phyloP scores from a whole-genome alignment of 1,140 invertebrate species.

The Pseudachorutes palmiensis region DNA sequence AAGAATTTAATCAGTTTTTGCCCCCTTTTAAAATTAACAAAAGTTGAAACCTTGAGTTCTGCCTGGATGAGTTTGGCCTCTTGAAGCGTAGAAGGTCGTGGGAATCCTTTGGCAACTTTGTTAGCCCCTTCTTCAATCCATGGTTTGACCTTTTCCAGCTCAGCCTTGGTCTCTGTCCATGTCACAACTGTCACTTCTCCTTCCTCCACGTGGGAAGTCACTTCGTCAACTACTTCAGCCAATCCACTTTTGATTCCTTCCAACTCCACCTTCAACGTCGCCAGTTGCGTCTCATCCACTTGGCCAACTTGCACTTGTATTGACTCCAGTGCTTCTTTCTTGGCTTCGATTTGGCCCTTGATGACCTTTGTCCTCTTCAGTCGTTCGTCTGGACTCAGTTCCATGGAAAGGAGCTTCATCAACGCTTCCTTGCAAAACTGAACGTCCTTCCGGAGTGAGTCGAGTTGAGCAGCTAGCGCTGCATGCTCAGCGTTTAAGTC shows the following conservation, averaged over 20 bases:
- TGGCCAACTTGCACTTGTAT: slow-evolving; percentile 67
- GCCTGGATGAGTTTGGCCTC: slow-evolving; percentile 70
- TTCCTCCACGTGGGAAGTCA: slow-evolving; percentile 48
- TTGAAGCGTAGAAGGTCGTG: slow-evolving; percentile 54
- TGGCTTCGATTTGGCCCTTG: slow-evolving; percentile 61
- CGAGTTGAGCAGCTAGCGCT: too few relatives aligned
- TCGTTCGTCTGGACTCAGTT: slow-evolving; percentile 65
- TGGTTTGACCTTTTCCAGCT: slow-evolving; percentile 68
- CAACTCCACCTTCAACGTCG: slow-evolving; percentile 29
- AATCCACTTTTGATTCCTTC: slow-evolving; percentile 35
- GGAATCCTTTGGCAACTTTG: slow-evolving; percentile 54
- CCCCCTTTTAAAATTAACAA: not conserved
- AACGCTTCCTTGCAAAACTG: too few relatives aligned
- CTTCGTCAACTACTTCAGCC: slow-evolving; percentile 23
- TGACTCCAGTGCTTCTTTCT: slow-evolving; percentile 59
- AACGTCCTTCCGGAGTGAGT: too few relatives aligned
- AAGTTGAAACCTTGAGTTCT: slow-evolving; percentile 51
- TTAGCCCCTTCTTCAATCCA: slow-evolving; percentile 80
- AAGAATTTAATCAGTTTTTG: not conserved
- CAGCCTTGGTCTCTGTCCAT: slow-evolving; percentile 75
- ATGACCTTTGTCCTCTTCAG: slow-evolving; percentile 60
- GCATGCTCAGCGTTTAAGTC: too few relatives aligned
- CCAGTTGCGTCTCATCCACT: slow-evolving; percentile 43
- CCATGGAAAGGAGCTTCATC: slow-evolving; percentile 57
- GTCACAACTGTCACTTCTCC: slow-evolving; percentile 48